Percentiles rank a stretch among this genome's conserved stretches.
Evolutionary conservation across 2,113 vertebrate genomes (phyloP).

Genomic region (Climacteris rufus): DNA sequence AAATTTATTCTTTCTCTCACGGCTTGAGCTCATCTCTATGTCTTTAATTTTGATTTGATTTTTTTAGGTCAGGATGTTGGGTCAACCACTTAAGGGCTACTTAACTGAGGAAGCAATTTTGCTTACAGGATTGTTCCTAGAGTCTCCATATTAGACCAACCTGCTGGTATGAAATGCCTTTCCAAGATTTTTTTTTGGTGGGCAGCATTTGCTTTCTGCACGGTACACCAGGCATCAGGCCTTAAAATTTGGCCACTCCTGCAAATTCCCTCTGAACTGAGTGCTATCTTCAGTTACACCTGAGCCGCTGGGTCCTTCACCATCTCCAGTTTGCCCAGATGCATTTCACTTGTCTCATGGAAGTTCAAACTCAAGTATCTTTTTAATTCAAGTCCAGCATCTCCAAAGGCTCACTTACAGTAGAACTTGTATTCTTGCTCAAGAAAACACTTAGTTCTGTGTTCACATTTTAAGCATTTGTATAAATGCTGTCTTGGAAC

Average conservation of each 20-base stretch:
- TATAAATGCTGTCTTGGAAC: background rate
- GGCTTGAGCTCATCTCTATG: background rate
- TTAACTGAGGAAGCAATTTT: background rate
- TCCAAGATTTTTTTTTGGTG: background rate
- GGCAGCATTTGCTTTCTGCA: background rate
- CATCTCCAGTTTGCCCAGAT: background rate
- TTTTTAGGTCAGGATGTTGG: background rate
- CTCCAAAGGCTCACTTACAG: background rate
- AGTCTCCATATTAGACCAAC: background rate
- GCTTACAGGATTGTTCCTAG: background rate
- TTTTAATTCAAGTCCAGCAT: background rate
- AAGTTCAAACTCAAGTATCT: background rate
- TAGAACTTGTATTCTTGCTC: background rate
- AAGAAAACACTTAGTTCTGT: background rate
- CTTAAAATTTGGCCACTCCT: background rate
- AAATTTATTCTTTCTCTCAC: slow-evolving; percentile 19
- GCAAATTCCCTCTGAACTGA: background rate
- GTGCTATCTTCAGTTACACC: background rate
- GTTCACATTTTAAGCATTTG: background rate
- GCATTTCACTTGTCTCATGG: background rate
- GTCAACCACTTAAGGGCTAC: background rate
- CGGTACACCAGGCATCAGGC: rapidly evolving
- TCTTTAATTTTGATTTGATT: slow-evolving; percentile 14
- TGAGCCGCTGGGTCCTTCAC: background rate
- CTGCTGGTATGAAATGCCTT: background rate